Percentiles rank a stretch among this genome's conserved stretches.
phyloP scores from a whole-genome alignment of 2,797 vertebrate species.

The Diplodus sargus region DNA sequence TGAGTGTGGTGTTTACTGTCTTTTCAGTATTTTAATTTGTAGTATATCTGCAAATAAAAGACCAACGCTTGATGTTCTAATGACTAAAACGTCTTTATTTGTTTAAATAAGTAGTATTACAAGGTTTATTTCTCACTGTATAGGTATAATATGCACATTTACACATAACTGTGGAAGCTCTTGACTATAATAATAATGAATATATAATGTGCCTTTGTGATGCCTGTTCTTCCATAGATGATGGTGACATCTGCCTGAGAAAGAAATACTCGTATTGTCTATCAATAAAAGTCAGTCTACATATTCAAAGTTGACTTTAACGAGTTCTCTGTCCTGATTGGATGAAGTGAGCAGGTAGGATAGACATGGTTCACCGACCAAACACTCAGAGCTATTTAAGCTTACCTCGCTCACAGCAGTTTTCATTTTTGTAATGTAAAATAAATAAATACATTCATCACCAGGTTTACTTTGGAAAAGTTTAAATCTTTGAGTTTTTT shows the following conservation, averaged over 20 bases:
- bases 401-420: no score
- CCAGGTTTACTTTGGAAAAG: background rate
- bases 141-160: no score
- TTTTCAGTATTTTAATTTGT: background rate
- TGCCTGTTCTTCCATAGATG: background rate
- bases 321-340: no score
- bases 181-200: background rate
- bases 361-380: no score
- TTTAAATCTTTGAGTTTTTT: background rate
- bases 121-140: background rate
- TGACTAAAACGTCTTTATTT: background rate
- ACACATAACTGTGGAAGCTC: background rate
- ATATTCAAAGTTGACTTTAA: background rate
- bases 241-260: background rate
- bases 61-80: slow-evolving; percentile 7
- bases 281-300: background rate
- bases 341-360: no score
- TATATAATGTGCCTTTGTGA: background rate
- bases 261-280: background rate
- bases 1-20: background rate
- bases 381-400: no score
- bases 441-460: no score
- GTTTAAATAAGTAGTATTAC: background rate
- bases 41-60: background rate
- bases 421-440: background rate